phyloP scores from a whole-genome alignment of 30 jellyfish, hydroid and myxozoan species.

The Cassiopea andromeda region DNA sequence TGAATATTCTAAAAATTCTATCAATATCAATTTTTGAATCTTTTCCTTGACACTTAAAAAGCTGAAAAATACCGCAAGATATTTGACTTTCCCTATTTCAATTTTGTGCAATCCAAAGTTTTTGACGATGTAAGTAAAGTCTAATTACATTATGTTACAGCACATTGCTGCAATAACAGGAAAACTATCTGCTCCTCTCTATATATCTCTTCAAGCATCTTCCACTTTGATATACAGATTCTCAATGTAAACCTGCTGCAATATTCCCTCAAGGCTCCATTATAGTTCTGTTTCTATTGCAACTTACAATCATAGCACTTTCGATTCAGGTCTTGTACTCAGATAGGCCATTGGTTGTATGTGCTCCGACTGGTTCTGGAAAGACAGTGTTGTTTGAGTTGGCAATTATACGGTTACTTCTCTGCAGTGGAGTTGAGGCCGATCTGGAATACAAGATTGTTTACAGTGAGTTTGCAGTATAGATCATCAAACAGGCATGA shows the following conservation, averaged over 20 bases:
- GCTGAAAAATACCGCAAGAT: conserved; percentile 87
- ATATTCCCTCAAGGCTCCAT: background rate
- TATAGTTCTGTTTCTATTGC: background rate
- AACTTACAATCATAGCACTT: background rate
- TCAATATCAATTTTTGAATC: background rate
- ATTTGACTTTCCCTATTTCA: conserved; percentile 85
- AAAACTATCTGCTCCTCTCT: no score
- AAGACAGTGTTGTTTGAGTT: conserved; percentile 92
- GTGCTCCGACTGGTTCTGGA: conserved; percentile 99
- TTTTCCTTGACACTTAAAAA: background rate
- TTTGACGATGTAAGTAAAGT: conserved; percentile 83
- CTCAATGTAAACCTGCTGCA: background rate
- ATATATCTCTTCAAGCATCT: no score
- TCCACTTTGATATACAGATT: no score
- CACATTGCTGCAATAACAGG: no score
- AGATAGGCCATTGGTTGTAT: conserved; percentile 89
- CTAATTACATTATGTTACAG: background rate
- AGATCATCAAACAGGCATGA: background rate
- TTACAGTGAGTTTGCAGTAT: conserved; percentile 69
- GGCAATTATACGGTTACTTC: conserved; percentile 83
- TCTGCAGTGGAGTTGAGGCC: conserved; percentile 49
- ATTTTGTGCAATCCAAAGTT: conserved; percentile 87
- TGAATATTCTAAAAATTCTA: no score
- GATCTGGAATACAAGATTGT: conserved; percentile 75
- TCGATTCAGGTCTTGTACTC: conserved; percentile 75